Evolutionary conservation across 2,888 invertebrate genomes (phyloP).

Genomic region (Chorisops tibialis): DNA sequence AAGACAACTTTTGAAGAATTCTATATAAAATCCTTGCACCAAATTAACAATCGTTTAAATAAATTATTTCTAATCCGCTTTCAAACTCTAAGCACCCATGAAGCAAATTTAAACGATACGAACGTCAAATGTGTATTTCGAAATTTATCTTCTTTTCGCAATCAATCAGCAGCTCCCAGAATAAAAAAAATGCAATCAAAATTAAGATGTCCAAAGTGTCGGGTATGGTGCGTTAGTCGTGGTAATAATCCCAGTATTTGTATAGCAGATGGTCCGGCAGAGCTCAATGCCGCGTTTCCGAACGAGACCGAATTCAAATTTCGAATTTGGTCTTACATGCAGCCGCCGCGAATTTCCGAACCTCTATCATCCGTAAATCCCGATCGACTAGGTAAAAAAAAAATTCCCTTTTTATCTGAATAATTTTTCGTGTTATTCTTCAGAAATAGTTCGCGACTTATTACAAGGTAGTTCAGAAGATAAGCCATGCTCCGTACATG

Average conservation of each 20-base stretch:
- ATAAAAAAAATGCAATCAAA: neutral
- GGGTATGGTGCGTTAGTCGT: neutral
- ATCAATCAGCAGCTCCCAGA: no score
- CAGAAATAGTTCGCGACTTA: conserved; percentile 24
- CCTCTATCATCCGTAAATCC: conserved; percentile 15
- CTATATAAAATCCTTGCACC: no score
- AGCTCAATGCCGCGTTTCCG: neutral
- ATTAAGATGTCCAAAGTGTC: conserved; percentile 5
- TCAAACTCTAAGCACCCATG: no score
- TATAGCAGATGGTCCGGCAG: conserved; percentile 9
- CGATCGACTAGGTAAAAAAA: conserved; percentile 24
- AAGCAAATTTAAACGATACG: no score
- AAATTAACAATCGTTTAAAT: no score
- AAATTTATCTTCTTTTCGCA: no score
- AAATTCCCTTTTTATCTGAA: neutral
- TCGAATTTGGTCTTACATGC: conserved; percentile 27
- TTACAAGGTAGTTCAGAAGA: conserved; percentile 1
- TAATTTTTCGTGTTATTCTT: neutral
- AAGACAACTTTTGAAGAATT: no score
- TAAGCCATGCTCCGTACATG: neutral
- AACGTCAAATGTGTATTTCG: no score
- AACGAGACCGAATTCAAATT: conserved; percentile 12
- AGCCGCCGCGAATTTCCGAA: conserved; percentile 27
- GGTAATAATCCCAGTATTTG: conserved; percentile 1
- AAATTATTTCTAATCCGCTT: no score